phyloP scores from a whole-genome alignment of 2,888 invertebrate species.

The Cryptosula pallasiana region DNA sequence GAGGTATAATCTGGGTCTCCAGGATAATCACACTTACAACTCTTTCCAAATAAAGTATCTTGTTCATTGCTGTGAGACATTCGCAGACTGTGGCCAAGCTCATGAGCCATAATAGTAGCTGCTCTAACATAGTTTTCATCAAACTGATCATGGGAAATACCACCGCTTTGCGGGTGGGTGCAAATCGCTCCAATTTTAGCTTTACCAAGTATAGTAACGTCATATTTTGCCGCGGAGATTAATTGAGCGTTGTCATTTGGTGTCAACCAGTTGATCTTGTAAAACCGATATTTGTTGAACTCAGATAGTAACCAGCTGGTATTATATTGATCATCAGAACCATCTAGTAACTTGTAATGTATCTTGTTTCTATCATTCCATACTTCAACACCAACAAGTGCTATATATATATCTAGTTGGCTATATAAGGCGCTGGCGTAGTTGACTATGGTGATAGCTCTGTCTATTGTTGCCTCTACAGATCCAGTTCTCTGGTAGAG shows the following conservation, averaged over 20 bases:
- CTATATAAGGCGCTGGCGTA: conserved; percentile 66
- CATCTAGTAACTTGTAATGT: conserved; percentile 57
- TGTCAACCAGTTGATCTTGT: conserved; percentile 70
- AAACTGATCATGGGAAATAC: background rate
- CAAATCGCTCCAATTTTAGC: background rate
- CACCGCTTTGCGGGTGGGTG: background rate
- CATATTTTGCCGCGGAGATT: conserved; percentile 50
- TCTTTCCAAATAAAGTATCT: background rate
- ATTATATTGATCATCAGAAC: conserved; percentile 47
- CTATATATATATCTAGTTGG: conserved; percentile 90
- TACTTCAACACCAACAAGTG: conserved; percentile 88
- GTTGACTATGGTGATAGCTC: background rate
- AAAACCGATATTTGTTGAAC: conserved; percentile 82
- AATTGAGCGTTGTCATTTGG: conserved; percentile 97
- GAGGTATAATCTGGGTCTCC: background rate
- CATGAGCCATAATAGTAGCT: conserved; percentile 94
- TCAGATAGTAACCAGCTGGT: conserved; percentile 83
- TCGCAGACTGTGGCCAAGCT: conserved; percentile 98
- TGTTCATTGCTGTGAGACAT: conserved; percentile 79
- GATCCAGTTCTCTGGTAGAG: background rate
- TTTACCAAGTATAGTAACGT: conserved; percentile 31
- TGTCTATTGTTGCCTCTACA: background rate
- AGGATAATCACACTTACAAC: background rate
- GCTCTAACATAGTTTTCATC: conserved; percentile 60
- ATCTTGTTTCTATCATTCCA: conserved; percentile 89